Evolutionary conservation across 2,888 invertebrate genomes (phyloP).

Genomic region (Nematopogon swammerdamellus): DNA sequence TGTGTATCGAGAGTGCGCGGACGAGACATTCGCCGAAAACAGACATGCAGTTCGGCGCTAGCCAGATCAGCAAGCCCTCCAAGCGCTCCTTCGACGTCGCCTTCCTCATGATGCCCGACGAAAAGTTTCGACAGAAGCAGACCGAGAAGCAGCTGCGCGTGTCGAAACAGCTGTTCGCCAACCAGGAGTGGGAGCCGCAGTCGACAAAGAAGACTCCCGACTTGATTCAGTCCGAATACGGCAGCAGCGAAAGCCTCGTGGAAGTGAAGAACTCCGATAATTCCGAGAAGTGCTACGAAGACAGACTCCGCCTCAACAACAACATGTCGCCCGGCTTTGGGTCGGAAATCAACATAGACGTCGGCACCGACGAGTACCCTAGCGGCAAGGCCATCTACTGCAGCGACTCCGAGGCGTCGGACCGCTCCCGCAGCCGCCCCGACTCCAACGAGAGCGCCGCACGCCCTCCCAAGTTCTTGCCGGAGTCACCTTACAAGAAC

Average conservation of each 20-base stretch:
- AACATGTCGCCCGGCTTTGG: slow-evolving; percentile 47
- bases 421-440: slow-evolving; percentile 45
- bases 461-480: slow-evolving; percentile 48
- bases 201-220: slow-evolving; percentile 38
- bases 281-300: slow-evolving; percentile 19
- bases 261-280: slow-evolving; percentile 34
- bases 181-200: slow-evolving; percentile 43
- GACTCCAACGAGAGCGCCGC: slow-evolving; percentile 55
- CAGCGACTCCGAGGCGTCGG: slow-evolving; percentile 51
- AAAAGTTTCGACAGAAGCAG: slow-evolving; percentile 67
- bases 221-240: slow-evolving; percentile 40
- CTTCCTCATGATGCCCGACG: slow-evolving; percentile 85
- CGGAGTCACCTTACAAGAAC: slow-evolving; percentile 42
- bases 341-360: slow-evolving; percentile 50
- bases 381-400: slow-evolving; percentile 39
- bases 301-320: slow-evolving; percentile 36
- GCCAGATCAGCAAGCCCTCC: slow-evolving; percentile 38
- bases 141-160: slow-evolving; percentile 53
- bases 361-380: slow-evolving; percentile 50
- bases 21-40: slow-evolving; percentile 33
- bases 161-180: slow-evolving; percentile 45
- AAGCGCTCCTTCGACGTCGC: slow-evolving; percentile 90
- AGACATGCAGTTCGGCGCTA: slow-evolving; percentile 34
- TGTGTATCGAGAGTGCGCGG: slow-evolving; percentile 47
- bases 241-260: slow-evolving; percentile 29